A percentile compares a stretch with the other conserved stretches of the same genome.
Evolutionary conservation across 2,113 vertebrate genomes (phyloP).

Genomic region (Neotoma lepida): DNA sequence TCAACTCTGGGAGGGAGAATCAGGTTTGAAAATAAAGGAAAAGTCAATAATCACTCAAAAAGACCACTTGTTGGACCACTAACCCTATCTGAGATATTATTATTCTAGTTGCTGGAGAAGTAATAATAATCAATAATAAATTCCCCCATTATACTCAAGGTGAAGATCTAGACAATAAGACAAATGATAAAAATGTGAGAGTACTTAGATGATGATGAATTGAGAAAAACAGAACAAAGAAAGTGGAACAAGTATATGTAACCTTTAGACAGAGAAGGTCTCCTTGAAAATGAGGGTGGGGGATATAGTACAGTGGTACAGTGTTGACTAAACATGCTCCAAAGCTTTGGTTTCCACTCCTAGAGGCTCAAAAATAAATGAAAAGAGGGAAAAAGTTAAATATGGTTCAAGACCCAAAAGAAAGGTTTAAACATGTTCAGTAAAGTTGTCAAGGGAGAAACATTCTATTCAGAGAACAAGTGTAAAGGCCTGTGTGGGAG

Average conservation of each 20-base stretch:
- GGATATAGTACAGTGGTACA: neutral
- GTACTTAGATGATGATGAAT: neutral
- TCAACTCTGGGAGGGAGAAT: neutral
- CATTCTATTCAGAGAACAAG: neutral
- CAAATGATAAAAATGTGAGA: neutral
- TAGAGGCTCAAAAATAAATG: neutral
- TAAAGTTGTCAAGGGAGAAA: neutral
- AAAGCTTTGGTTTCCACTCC: neutral
- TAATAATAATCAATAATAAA: slow-evolving; percentile 32
- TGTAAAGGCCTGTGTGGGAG: neutral
- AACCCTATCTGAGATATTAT: neutral
- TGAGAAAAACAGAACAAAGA: neutral
- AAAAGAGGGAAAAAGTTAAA: neutral
- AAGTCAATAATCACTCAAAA: neutral
- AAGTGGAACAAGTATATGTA: neutral
- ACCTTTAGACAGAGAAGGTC: neutral
- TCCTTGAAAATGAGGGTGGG: neutral
- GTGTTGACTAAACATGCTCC: neutral
- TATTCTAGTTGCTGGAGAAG: slow-evolving; percentile 30
- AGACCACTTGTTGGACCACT: neutral
- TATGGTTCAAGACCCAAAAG: neutral
- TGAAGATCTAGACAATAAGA: neutral
- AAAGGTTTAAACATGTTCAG: neutral
- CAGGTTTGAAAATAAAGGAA: neutral
- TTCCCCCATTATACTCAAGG: neutral